These are phyloP conservation scores for Coilia nasus DNA, from an alignment of 2,797 vertebrate species.

Conservation along the genomic window DNA sequence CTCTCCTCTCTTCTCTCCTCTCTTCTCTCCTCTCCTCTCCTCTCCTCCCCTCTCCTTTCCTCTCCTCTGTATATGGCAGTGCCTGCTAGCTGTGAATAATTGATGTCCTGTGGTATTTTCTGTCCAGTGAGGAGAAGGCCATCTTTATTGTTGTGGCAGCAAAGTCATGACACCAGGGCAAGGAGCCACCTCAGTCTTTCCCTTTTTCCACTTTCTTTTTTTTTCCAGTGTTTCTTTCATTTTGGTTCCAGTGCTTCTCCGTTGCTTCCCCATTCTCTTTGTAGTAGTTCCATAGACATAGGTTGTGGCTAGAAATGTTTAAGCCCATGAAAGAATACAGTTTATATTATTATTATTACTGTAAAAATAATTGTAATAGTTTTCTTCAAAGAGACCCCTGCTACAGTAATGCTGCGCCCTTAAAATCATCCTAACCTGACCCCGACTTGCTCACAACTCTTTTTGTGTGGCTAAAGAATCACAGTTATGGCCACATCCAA, in stretches of 20 bases:
- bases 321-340: no score
- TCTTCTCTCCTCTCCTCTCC: no score
- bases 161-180: neutral
- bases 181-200: neutral
- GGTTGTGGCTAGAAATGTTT: no score
- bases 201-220: neutral
- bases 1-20: no score
- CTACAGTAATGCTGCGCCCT: no score
- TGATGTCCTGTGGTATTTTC: slow-evolving; percentile 51
- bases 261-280: neutral
- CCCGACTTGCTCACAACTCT: no score
- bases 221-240: neutral
- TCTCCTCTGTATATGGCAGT: slow-evolving; percentile 25
- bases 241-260: neutral
- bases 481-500: no score
- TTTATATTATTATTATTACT: no score
- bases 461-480: no score
- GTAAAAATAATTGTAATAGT: no score
- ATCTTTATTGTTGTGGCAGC: slow-evolving; percentile 29
- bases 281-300: neutral
- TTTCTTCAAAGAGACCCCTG: no score
- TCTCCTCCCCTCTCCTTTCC: neutral
- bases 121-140: slow-evolving; percentile 33
- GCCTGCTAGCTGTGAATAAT: slow-evolving; percentile 45
- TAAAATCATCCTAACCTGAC: no score